phyloP scores from a whole-genome alignment of 2,888 invertebrate species.

The Apoda limacodes region DNA sequence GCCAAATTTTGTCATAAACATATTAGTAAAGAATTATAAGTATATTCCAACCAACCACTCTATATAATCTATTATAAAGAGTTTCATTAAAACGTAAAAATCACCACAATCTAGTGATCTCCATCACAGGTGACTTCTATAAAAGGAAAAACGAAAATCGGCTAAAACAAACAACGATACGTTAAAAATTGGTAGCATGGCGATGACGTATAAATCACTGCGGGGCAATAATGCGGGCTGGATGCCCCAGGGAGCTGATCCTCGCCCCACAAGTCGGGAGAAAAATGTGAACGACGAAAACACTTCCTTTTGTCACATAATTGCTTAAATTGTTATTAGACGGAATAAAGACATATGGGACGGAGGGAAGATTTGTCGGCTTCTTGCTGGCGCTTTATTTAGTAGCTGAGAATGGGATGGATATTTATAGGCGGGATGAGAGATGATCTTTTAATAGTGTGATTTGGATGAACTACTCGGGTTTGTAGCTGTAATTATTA shows the following conservation, averaged over 20 bases:
- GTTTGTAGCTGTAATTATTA: too few relatives aligned
- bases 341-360: constrained; percentile 65
- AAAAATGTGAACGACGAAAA: constrained; percentile 51
- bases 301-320: constrained; percentile 67
- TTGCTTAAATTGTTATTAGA: constrained; percentile 69
- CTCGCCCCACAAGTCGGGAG: constrained; percentile 19
- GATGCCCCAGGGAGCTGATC: constrained; percentile 37
- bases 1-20: too few relatives aligned
- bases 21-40: too few relatives aligned
- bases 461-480: constrained; percentile 34
- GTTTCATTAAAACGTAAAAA: too few relatives aligned
- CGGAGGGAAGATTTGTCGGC: constrained; percentile 28
- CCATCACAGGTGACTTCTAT: too few relatives aligned
- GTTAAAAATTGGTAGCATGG: constrained; percentile 35
- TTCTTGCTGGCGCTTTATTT: constrained; percentile 26
- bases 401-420: constrained; percentile 27
- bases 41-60: too few relatives aligned
- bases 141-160: too few relatives aligned
- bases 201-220: constrained; percentile 54
- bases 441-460: constrained; percentile 61
- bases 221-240: constrained; percentile 58
- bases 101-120: too few relatives aligned
- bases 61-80: too few relatives aligned
- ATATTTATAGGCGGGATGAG: constrained; percentile 54
- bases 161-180: constrained; percentile 20